These are phyloP conservation scores for Pogonus chalceus DNA, from an alignment of 1,140 invertebrate species.

Conservation along the genomic window DNA sequence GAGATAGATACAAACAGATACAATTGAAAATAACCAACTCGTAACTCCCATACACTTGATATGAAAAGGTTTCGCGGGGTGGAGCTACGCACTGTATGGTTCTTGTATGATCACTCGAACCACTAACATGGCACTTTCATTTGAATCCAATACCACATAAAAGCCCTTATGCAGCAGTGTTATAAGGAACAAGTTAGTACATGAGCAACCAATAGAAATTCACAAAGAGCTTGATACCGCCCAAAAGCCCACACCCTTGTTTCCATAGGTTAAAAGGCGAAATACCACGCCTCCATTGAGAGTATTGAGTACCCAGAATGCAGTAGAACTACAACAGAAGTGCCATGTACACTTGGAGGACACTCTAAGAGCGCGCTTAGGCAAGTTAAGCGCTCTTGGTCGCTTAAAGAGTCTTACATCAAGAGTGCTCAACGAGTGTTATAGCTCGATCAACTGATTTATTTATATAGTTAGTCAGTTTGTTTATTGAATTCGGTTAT, in stretches of 20 bases:
- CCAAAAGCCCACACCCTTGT: conserved; percentile 6
- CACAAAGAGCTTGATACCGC: background rate
- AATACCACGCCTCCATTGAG: conserved; percentile 20
- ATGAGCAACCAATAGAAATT: background rate
- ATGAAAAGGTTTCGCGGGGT: background rate
- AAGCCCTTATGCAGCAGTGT: conserved; percentile 9
- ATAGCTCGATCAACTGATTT: conserved; percentile 38
- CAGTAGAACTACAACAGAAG: conserved; percentile 29
- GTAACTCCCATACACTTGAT: conserved; percentile 1
- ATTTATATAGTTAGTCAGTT: conserved; percentile 40
- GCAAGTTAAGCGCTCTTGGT: conserved; percentile 38
- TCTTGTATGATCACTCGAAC: conserved; percentile 5
- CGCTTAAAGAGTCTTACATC: conserved; percentile 38
- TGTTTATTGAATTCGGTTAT: conserved; percentile 38
- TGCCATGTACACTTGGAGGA: conserved; percentile 37
- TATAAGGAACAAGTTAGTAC: conserved; percentile 7
- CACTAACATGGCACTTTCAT: conserved; percentile 9
- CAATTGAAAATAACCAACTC: too few species aligned
- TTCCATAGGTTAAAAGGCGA: conserved; percentile 18
- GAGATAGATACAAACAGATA: background rate
- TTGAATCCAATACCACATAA: conserved; percentile 8
- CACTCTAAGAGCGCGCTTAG: conserved; percentile 38
- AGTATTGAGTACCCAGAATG: conserved; percentile 32
- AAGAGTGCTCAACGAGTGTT: conserved; percentile 36
- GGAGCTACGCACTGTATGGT: conserved; percentile 3